Evolutionary conservation across 2,888 invertebrate species (phyloP).

Genomic region (Anaspis maculata): DNA sequence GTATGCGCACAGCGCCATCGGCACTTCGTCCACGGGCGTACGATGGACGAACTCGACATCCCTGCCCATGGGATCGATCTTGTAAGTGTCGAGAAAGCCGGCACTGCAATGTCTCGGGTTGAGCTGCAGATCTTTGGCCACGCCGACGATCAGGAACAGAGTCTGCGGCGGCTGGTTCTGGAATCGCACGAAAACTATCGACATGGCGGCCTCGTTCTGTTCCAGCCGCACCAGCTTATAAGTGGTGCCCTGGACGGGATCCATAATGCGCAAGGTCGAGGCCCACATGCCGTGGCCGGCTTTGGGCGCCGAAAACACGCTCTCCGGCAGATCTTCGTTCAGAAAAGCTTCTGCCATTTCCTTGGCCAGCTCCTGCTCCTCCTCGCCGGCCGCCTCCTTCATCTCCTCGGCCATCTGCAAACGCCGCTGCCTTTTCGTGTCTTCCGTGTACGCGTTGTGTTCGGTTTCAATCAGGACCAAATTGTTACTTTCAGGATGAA

Average conservation of each 20-base stretch:
- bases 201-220: conserved; percentile 95
- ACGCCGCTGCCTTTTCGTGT: conserved; percentile 83
- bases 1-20: conserved; percentile 76
- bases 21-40: conserved; percentile 80
- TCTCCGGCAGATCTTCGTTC: conserved; percentile 89
- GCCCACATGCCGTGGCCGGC: conserved; percentile 97
- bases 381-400: conserved; percentile 93
- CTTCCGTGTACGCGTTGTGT: conserved; percentile 96
- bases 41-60: conserved; percentile 87
- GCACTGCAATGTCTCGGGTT: conserved; percentile 77
- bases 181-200: conserved; percentile 58
- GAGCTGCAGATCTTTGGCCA: conserved; percentile 82
- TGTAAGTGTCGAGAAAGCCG: conserved; percentile 84
- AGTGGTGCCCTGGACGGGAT: conserved; percentile 75
- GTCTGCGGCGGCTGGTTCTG: conserved; percentile 40
- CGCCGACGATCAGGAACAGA: conserved; percentile 72
- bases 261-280: conserved; percentile 77
- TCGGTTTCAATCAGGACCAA: conserved; percentile 93
- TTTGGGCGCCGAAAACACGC: conserved; percentile 90
- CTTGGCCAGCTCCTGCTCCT: conserved; percentile 89
- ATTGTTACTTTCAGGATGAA: conserved; percentile 85
- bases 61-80: conserved; percentile 67
- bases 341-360: conserved; percentile 98
- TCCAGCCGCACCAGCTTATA: conserved; percentile 72
- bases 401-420: conserved; percentile 98